Base-by-base conservation (phyloP, 2,888 invertebrate genomes). In the Catonia carolina region DNA sequence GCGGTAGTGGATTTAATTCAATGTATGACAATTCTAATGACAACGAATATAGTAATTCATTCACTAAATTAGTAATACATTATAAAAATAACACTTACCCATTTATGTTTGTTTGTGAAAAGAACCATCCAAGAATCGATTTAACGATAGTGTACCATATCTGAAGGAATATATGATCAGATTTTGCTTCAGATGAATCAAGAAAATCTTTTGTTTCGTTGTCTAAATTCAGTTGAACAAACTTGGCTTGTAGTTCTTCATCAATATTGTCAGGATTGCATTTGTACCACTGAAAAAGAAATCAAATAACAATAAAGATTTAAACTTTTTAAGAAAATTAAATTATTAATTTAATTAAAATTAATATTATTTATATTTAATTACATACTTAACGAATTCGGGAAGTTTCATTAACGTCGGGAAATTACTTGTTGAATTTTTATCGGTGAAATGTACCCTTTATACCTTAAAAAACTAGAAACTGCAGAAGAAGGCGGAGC, bases 51-150 rank as follows among this genome's bases (percentile, higher is more conserved):
- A n/a, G n/a, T n/a, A n/a, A n/a, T n/a, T n/a, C n/a, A n/a, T n/a
- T n/a, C n/a, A n/a, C n/a, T n/a, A n/a, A n/a, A n/a, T n/a, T n/a
- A n/a, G n/a, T n/a, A n/a, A n/a, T n/a, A n/a, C n/a, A n/a, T n/a
- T n/a, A n/a, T n/a, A n/a, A n/a, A n/a, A 27, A 27, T 6, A 41
- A 14, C 8, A 80, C 83, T 82, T 73, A 91, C 83, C 96, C 96
- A 75, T 97, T 98, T 63, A 95, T 89, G 65, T 94, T 93, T 2
- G 97, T 98, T 71, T 89, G 86, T 27, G 93, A 89, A 85, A 96
- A 88, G 76, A 97, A 93, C 75, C 86, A 83, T 62, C 86, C 84
- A 17, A 97, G 79, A 37, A 96, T 74, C n/a, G 88, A 81, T 67
- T 88, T 86, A 14, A 89, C 89, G 35, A 97, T 67, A 35, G 89